Conservation (phyloP, 2,797 vertebrate genomes). For the Petrocephalus schoutedeni region DNA sequence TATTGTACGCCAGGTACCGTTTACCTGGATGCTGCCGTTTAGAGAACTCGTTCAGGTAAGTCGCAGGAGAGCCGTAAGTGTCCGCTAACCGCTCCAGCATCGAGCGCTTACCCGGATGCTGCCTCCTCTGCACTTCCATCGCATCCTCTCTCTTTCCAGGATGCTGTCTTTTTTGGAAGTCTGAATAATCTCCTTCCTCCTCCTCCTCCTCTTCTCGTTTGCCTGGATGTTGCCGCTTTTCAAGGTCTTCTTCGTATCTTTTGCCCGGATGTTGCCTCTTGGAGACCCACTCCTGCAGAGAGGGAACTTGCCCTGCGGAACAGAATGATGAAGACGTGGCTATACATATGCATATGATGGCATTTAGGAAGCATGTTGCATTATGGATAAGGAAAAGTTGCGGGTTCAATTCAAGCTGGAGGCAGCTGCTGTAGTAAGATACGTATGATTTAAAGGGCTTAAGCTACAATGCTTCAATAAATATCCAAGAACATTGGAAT, state of each 20-base stretch:
- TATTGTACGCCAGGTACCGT: conserved; percentile 60
- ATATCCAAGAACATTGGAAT: background rate
- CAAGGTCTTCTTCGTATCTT: conserved; percentile 49
- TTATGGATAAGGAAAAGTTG: background rate
- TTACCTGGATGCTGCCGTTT: conserved; percentile 80
- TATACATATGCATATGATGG: background rate
- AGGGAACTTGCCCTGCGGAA: conserved; percentile 52
- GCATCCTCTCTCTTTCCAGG: conserved; percentile 72
- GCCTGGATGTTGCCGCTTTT: conserved; percentile 74
- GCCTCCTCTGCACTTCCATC: conserved; percentile 64
- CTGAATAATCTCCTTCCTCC: conserved; percentile 43
- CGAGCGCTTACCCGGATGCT: conserved; percentile 74
- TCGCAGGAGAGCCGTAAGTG: conserved; percentile 41
- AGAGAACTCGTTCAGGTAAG: conserved; percentile 57
- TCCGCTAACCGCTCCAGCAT: conserved; percentile 49
- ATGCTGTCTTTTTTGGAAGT: conserved; percentile 66
- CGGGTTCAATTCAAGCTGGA: background rate
- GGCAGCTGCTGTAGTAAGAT: background rate
- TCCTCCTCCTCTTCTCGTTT: conserved; percentile 60
- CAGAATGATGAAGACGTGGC: background rate
- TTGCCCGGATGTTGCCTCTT: conserved; percentile 76
- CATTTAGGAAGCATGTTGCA: background rate
- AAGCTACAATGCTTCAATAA: background rate
- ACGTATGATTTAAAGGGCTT: background rate
- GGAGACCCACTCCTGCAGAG: conserved; percentile 62